Base-by-base conservation (phyloP, 2,888 invertebrate genomes). In the Labia minor region DNA sequence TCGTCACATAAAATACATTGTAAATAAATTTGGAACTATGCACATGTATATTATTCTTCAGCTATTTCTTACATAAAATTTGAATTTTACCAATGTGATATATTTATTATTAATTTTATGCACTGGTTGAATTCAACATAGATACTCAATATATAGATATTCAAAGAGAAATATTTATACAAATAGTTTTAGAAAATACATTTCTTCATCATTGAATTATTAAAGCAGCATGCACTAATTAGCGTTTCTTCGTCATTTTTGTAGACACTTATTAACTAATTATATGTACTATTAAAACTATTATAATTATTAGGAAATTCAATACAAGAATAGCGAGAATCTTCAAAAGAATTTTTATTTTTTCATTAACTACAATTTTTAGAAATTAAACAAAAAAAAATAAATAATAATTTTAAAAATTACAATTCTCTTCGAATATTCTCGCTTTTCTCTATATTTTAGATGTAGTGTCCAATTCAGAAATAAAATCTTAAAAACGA, bases 321-420 rank as follows among this genome's bases (percentile, higher is more conserved):
- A n/a, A n/a, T n/a, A n/a, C 16, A 49, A 49, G n/a, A 49, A 49
- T 49, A 49, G 49, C 49, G 49, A 49, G 49, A 49, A 49, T 49
- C 49, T 49, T 49, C 49, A 8, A 8, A 26, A 26, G 4, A 26
- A 26, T 49, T 8, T 49, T 49, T 49, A n/a, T 49, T 49, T 16
- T 16, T 49, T 49, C 49, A 11, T 49, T 49, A 3, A 49, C 3
- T 10, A 49, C 14, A 49, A 49, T n/a, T 11, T 16, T 16, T 49
- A 49, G 26, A 26, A 26, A 26, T 26, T 26, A 26, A 26, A 26
- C 26, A 26, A 26, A 26, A 26, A n/a, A 26, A 26, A 26, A 26
- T 26, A 26, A 26, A 26, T 8, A 26, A 26, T 3, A 8, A 26
- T 6, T 8, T 26, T n/a, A n/a, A n/a, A n/a, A n/a, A n/a, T 26